Evolutionary conservation across 2,113 vertebrate genomes (phyloP).

Genomic region (Hylia prasina): DNA sequence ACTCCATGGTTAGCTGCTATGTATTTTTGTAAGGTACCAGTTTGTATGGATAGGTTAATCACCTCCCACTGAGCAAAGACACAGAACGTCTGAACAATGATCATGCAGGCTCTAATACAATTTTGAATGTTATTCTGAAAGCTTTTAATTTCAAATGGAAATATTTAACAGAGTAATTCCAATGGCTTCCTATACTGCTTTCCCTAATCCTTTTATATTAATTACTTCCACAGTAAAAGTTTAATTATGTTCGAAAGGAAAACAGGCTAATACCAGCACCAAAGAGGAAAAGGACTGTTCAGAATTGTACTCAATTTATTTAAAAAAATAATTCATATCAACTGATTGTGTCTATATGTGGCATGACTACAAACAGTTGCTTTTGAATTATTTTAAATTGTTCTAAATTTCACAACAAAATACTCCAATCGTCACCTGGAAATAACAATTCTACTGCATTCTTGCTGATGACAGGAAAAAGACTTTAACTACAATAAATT

Average conservation of each 20-base stretch:
- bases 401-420: not conserved
- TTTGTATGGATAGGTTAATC: not conserved
- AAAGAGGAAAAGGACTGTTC: not conserved
- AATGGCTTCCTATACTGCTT: not conserved
- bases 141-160: not conserved
- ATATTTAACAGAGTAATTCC: not conserved
- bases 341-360: not conserved
- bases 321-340: not conserved
- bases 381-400: not conserved
- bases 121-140: not conserved
- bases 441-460: not conserved
- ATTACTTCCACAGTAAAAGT: not conserved
- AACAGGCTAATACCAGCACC: not conserved
- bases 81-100: not conserved
- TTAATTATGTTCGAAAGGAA: not conserved
- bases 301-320: not conserved
- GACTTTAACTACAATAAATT: not conserved
- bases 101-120: not conserved
- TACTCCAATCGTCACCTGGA: not conserved
- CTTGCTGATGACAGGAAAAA: not conserved
- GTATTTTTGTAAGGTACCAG: not conserved
- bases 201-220: not conserved
- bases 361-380: not conserved
- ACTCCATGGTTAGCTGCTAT: not conserved
- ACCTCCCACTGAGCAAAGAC: not conserved